Conservation (phyloP, 2,797 vertebrate genomes). For the Chloroceryle amazona region DNA sequence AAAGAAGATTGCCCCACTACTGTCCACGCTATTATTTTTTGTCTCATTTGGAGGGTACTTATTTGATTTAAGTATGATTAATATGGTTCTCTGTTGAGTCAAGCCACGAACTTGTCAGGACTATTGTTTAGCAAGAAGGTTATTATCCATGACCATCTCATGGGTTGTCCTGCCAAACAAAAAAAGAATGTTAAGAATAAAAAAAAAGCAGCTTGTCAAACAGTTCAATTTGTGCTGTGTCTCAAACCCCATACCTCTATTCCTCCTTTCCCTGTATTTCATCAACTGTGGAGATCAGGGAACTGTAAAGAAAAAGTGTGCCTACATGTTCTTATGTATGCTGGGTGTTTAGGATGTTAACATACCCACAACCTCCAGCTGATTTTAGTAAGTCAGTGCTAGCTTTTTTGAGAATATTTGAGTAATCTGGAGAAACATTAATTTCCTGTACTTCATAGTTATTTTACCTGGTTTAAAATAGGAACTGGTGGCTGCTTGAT, state of each 20-base stretch:
- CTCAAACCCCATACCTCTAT: neutral
- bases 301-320: neutral
- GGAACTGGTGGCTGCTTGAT: neutral
- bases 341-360: neutral
- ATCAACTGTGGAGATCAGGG: neutral
- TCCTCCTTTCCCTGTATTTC: neutral
- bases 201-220: neutral
- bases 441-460: neutral
- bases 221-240: neutral
- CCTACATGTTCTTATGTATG: neutral
- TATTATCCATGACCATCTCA: neutral
- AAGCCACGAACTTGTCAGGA: neutral
- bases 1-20: neutral
- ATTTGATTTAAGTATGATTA: neutral
- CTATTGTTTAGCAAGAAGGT: neutral
- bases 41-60: neutral
- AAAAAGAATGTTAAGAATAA: neutral
- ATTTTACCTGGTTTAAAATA: constrained; percentile 15
- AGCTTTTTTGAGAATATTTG: neutral
- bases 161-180: neutral
- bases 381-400: neutral
- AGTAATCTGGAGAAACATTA: neutral
- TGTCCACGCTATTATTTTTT: neutral
- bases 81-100: neutral
- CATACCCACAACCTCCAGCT: neutral